Conservation (phyloP, 1,140 invertebrate species). For the Dendrolimus kikuchii region DNA sequence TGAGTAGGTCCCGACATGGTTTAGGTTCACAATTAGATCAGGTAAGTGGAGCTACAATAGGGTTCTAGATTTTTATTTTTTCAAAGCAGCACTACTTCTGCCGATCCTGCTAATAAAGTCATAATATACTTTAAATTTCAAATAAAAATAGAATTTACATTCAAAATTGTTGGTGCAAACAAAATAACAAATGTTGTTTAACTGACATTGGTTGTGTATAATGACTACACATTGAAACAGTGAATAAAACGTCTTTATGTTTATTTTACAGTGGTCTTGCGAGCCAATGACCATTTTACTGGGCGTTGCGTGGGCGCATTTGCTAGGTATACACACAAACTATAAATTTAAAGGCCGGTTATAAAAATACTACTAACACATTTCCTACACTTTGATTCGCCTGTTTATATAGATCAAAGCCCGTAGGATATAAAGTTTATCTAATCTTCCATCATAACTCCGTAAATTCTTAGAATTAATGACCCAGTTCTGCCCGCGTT, state of each 20-base stretch:
- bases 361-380: slow-evolving; percentile 68
- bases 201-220: too few relatives aligned
- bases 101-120: too few relatives aligned
- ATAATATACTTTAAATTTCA: too few relatives aligned
- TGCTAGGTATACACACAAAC: slow-evolving; percentile 34
- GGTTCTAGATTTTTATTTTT: too few relatives aligned
- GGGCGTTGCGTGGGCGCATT: slow-evolving; percentile 49
- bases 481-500: slow-evolving; percentile 11
- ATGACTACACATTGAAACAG: neutral
- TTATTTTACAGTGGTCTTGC: slow-evolving; percentile 32
- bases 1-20: too few relatives aligned
- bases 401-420: slow-evolving; percentile 67
- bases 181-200: too few relatives aligned
- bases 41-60: too few relatives aligned
- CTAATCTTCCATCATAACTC: slow-evolving; percentile 50
- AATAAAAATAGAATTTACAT: too few relatives aligned
- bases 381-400: slow-evolving; percentile 67
- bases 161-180: too few relatives aligned
- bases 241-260: slow-evolving; percentile 36
- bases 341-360: slow-evolving; percentile 62
- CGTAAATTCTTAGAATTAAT: slow-evolving; percentile 30
- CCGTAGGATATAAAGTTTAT: slow-evolving; percentile 51
- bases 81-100: too few relatives aligned
- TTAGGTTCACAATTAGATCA: too few relatives aligned
- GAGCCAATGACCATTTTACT: slow-evolving; percentile 42